A percentile compares a stretch with the other conserved stretches of the same genome.
phyloP scores from a whole-genome alignment of 53 echinoderm and acorn worm species.

The Paracentrotus lividus region DNA sequence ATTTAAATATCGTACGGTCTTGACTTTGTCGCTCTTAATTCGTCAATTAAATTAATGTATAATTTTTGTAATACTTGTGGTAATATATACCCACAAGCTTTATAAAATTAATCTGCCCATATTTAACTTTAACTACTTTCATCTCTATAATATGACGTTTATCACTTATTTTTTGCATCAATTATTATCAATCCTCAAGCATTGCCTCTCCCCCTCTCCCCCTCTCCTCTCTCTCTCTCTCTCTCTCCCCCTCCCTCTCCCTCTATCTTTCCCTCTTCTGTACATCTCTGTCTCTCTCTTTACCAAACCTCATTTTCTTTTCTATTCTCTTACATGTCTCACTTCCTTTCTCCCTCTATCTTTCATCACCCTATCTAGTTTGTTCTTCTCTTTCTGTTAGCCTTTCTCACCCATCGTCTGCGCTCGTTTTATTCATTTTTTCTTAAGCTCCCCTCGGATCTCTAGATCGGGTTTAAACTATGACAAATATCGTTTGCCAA shows the following conservation, averaged over 20 bases:
- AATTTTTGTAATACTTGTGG: not conserved
- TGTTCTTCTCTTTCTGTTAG: not conserved
- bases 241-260: not conserved
- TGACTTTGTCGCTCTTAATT: not conserved
- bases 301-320: not conserved
- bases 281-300: not conserved
- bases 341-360: not conserved
- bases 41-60: not conserved
- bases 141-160: not conserved
- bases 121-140: not conserved
- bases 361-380: not conserved
- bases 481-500: constrained; percentile 63
- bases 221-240: not conserved
- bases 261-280: not conserved
- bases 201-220: not conserved
- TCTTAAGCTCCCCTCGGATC: not conserved
- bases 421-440: not conserved
- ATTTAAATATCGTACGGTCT: not conserved
- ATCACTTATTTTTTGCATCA: not conserved
- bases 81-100: not conserved
- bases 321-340: too few relatives aligned
- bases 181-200: not conserved
- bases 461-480: constrained; percentile 10
- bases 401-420: not conserved
- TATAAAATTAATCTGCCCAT: not conserved